Conservation (phyloP, 2,888 invertebrate species). For the Hypomecis atomaria region DNA sequence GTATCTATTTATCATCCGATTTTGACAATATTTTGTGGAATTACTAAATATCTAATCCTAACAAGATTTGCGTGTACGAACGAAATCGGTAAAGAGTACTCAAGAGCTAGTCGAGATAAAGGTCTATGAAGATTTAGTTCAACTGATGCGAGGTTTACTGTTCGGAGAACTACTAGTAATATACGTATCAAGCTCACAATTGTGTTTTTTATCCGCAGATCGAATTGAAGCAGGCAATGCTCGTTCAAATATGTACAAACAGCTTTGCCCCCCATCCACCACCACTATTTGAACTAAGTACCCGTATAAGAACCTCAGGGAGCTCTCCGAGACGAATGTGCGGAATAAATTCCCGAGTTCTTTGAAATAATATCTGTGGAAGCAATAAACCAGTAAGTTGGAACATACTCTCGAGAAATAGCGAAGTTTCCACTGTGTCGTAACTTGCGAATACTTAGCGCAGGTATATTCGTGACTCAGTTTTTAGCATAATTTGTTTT, state of each 20-base stretch:
- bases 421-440: conserved; percentile 74
- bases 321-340: conserved; percentile 71
- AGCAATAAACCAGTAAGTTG: conserved; percentile 82
- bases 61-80: too few relatives aligned
- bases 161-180: too few relatives aligned
- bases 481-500: conserved; percentile 49
- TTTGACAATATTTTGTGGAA: too few relatives aligned
- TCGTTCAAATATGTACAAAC: conserved; percentile 55
- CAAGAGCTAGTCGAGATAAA: too few relatives aligned
- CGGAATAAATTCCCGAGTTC: conserved; percentile 78
- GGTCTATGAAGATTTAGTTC: too few relatives aligned
- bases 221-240: not conserved
- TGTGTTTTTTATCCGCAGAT: not conserved
- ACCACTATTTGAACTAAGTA: conserved; percentile 72
- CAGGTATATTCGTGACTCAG: conserved; percentile 60
- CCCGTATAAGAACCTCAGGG: conserved; percentile 75
- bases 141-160: too few relatives aligned
- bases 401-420: conserved; percentile 75
- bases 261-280: conserved; percentile 54
- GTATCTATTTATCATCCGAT: too few relatives aligned
- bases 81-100: too few relatives aligned
- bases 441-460: conserved; percentile 65
- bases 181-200: too few relatives aligned
- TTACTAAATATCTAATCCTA: too few relatives aligned
- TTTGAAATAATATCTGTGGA: conserved; percentile 81